Conservation (phyloP, 2,113 vertebrate genomes). For the Balaenoptera acutorostrata region DNA sequence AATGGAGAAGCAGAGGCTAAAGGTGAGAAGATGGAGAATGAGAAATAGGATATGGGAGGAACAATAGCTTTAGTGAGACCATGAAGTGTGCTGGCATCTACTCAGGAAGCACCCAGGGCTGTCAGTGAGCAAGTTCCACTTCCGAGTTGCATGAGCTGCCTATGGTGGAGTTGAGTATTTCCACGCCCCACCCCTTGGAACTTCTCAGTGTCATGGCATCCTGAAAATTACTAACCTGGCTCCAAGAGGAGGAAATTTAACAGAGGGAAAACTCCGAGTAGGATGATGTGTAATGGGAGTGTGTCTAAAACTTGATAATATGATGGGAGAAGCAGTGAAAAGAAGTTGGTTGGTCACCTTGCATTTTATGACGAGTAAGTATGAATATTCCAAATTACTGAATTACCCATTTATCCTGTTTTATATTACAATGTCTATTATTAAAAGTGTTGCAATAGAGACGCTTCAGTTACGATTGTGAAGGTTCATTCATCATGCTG, state of each 20-base stretch:
- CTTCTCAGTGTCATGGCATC: background rate
- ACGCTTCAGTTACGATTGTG: background rate
- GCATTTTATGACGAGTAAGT: background rate
- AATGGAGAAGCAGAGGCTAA: background rate
- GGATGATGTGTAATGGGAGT: background rate
- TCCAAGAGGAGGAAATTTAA: background rate
- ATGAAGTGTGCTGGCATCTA: background rate
- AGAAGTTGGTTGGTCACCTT: background rate
- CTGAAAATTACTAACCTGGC: background rate
- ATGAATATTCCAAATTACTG: constrained; percentile 1
- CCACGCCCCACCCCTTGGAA: background rate
- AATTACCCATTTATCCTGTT: constrained; percentile 13
- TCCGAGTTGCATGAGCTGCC: background rate
- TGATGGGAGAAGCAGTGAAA: background rate
- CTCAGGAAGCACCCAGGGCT: background rate
- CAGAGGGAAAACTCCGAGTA: background rate
- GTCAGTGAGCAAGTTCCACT: background rate
- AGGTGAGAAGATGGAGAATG: background rate
- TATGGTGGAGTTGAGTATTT: background rate
- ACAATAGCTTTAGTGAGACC: background rate
- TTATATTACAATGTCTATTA: constrained; percentile 16
- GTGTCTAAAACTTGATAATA: background rate
- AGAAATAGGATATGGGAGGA: background rate
- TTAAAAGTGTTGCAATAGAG: constrained; percentile 45
- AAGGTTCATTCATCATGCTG: background rate